Base-by-base conservation (phyloP, 2,113 vertebrate genomes). In the Sardina pilchardus region DNA sequence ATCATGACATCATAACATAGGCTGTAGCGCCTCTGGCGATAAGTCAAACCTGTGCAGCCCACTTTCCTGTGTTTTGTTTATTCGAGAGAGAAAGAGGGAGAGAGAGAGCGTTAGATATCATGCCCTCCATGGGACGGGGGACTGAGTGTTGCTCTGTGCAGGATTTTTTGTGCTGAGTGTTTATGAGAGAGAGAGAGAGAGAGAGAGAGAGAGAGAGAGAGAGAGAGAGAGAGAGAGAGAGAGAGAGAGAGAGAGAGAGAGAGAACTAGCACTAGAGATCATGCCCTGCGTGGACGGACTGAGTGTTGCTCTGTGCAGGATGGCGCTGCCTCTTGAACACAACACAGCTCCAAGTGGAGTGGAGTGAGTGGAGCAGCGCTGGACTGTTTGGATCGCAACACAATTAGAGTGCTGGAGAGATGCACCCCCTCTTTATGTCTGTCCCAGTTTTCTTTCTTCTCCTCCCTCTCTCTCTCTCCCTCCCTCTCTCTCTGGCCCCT, bases 401-500 rank as follows among this genome's bases (percentile, higher is more conserved):
- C 67, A 71, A 34, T 71, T 71, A 71, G 67, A 71, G 30, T 12
- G 12, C 0, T 34, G 67, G 34, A 85, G 83, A 87, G 44, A 47
- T 83, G 85, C 9, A 43, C n/a, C 56, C 50, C 12, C 19, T 82
- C 43, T 86, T 42, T 82, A 12, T 85, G 3, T 67, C 83, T 8
- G 19, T 42, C 39, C n/a, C 30, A 6, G 3, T 42, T 4, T 84
- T 36, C 36, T 21, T 43, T 43, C 21, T n/a, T 43, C 43, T 44
- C 39, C 45, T 47, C 45, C 6, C 56, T 63, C 3, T 63, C 56
- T n/a, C 7, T 63, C 56, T 63, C 56, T 63, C 56, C 6, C 24
- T 75, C 67, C 36, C 1, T 75, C 30, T 75, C 67, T 75, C 30
- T 36, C 71, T 78, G 30, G 71, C 12, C 26, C 30, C 26, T 34